Evolutionary conservation across 2,113 vertebrate genomes (phyloP).

Genomic region (Anhinga rufa): DNA sequence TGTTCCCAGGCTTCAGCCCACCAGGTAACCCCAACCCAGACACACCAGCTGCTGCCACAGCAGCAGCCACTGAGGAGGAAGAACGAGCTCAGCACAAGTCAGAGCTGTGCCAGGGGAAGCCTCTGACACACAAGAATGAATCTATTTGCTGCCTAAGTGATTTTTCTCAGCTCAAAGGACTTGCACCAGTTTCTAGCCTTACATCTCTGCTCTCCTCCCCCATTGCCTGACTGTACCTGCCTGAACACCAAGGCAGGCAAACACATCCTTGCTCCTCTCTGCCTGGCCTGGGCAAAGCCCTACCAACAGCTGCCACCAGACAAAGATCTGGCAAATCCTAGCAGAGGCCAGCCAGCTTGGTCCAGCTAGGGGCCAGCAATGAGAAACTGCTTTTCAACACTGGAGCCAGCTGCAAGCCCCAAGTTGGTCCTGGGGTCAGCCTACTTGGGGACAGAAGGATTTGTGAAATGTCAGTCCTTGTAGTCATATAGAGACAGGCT

Average conservation of each 20-base stretch:
- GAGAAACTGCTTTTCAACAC: background rate
- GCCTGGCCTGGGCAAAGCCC: background rate
- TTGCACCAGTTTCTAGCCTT: background rate
- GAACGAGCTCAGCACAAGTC: background rate
- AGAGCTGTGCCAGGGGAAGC: background rate
- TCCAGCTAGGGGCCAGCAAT: background rate
- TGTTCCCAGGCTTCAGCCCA: background rate
- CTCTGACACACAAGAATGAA: accelerated
- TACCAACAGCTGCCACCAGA: background rate
- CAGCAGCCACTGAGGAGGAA: background rate
- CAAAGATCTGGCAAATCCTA: background rate
- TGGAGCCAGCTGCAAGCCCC: background rate
- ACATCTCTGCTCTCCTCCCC: background rate
- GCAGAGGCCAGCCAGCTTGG: background rate
- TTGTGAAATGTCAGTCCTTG: background rate
- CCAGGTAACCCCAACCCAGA: background rate
- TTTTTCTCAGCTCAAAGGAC: background rate
- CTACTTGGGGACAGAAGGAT: background rate
- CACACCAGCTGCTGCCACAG: background rate
- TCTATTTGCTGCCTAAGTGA: background rate
- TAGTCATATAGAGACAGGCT: accelerated
- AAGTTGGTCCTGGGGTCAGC: background rate
- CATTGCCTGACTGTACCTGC: background rate
- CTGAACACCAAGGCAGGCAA: background rate
- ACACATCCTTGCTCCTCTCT: background rate